Base-by-base conservation (phyloP, 2,888 invertebrate species). In the Scaptomyza polygonia region DNA sequence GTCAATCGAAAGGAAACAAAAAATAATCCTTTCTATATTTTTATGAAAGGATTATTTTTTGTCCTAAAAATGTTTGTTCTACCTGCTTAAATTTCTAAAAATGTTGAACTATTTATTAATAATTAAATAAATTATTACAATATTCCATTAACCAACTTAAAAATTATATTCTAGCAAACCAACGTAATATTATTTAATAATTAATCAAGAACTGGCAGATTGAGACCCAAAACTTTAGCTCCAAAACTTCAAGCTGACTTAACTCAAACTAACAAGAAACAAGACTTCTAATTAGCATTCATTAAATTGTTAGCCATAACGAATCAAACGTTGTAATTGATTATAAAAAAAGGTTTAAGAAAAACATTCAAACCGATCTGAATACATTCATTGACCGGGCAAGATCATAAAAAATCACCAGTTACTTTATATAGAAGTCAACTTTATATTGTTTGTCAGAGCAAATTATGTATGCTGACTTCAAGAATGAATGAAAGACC, bases 281-380 rank as follows among this genome's bases (percentile, higher is more conserved):
- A 32, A 6, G n/a, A 32, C 34, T n/a, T 32, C 14, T 14, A 25
- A 34, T 44, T 43, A 61, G 40, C 56, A 58, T 32, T 58, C 34
- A 63, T 39, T 30, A 48, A 30, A 14, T 34, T 54, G 32, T 57
- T 45, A 64, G 61, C 59, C 63, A 42, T 43, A 43, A 14, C 64
- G 65, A 84, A 84, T 84, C 58, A 54, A 72, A 55, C 64, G 62
- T 72, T 88, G 25, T 4, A 88, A 88, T 88, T 86, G 77, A 88
- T 86, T 82, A 71, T 11, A 18, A 5, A 30, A 4, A 16, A 45
- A 18, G n/a, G n/a, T n/a, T n/a, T n/a, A 61, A 16, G 14, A 56
- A 25, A 25, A 40, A 30, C 21, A 68, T 75, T 75, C 69, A 63
- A 87, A n/a, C n/a, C n/a, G n/a, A n/a, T n/a, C n/a, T n/a, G n/a